phyloP scores from a whole-genome alignment of 2,797 vertebrate species.

The Eutrigla gurnardus region DNA sequence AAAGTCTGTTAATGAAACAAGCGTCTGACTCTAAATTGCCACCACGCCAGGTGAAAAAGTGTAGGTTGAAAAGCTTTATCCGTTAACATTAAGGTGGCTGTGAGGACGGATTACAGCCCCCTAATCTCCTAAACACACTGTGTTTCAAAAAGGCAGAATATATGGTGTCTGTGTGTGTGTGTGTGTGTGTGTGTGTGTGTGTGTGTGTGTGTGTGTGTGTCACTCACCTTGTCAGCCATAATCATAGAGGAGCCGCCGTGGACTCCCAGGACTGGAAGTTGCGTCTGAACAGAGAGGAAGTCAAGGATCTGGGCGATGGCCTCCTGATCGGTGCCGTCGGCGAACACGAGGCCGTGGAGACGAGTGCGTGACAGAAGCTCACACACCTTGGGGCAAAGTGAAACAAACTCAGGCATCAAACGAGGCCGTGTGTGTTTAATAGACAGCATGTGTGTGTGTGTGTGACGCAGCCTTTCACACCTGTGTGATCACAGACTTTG shows the following conservation, averaged over 20 bases:
- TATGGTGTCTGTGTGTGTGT: neutral
- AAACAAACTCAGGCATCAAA: constrained; percentile 40
- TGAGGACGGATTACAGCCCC: constrained; percentile 27
- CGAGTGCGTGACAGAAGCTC: constrained; percentile 95
- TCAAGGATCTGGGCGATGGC: constrained; percentile 98
- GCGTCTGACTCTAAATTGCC: constrained; percentile 9
- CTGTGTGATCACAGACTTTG: constrained; percentile 97
- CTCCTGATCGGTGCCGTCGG: constrained; percentile 97
- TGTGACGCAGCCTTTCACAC: constrained; percentile 75
- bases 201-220: neutral
- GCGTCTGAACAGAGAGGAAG: constrained; percentile 98
- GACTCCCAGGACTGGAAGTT: constrained; percentile 96
- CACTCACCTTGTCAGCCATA: constrained; percentile 98
- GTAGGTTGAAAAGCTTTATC: constrained; percentile 16
- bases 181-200: constrained; percentile 2
- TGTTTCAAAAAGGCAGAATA: constrained; percentile 8
- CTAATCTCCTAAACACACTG: constrained; percentile 26
- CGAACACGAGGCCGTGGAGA: constrained; percentile 97
- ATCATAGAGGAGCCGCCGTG: constrained; percentile 98
- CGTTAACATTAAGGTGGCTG: constrained; percentile 17
- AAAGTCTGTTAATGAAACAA: constrained; percentile 25
- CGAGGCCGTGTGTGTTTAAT: neutral
- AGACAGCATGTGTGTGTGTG: neutral
- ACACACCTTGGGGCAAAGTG: constrained; percentile 85
- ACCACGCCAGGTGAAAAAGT: constrained; percentile 6